These are phyloP conservation scores for Orgyia antiqua DNA, from an alignment of 2,888 invertebrate species.

Conservation along the genomic window DNA sequence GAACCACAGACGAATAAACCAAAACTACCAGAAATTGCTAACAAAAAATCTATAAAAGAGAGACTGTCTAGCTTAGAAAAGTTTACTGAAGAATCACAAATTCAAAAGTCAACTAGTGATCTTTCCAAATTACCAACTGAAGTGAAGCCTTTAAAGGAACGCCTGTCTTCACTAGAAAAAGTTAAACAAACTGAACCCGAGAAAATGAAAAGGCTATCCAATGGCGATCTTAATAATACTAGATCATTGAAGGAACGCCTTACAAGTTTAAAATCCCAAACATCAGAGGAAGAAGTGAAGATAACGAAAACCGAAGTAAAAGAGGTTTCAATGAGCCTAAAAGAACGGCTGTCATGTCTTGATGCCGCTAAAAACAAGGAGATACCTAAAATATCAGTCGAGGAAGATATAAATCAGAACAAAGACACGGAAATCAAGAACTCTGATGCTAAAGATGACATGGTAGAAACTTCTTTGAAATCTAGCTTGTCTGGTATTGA, in stretches of 20 bases:
- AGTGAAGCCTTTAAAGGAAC: conserved; percentile 80
- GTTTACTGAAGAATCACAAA: conserved; percentile 75
- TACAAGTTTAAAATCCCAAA: conserved; percentile 65
- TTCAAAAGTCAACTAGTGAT: conserved; percentile 67
- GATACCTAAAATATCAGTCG: conserved; percentile 61
- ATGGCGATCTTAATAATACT: conserved; percentile 61
- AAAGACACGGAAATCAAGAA: conserved; percentile 44
- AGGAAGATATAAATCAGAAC: conserved; percentile 45
- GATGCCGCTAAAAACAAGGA: conserved; percentile 74
- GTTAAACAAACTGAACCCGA: conserved; percentile 67
- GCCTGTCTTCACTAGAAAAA: conserved; percentile 80
- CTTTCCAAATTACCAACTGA: conserved; percentile 76
- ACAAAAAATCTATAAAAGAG: conserved; percentile 84
- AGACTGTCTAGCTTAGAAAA: conserved; percentile 83
- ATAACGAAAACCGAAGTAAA: conserved; percentile 59
- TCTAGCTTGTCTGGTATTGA: conserved; percentile 63
- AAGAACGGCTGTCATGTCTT: conserved; percentile 71
- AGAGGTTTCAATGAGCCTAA: conserved; percentile 72
- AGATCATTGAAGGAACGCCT: conserved; percentile 71
- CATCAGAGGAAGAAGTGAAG: conserved; percentile 62
- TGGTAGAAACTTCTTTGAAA: conserved; percentile 53
- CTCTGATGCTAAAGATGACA: conserved; percentile 41
- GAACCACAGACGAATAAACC: conserved; percentile 71
- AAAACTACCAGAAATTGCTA: conserved; percentile 80
- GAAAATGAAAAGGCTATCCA: conserved; percentile 63